Evolutionary conservation across 2,113 vertebrate species (phyloP), one percentile per base, ranked within the genome.

Genomic region (Lepisosteus oculatus): DNA sequence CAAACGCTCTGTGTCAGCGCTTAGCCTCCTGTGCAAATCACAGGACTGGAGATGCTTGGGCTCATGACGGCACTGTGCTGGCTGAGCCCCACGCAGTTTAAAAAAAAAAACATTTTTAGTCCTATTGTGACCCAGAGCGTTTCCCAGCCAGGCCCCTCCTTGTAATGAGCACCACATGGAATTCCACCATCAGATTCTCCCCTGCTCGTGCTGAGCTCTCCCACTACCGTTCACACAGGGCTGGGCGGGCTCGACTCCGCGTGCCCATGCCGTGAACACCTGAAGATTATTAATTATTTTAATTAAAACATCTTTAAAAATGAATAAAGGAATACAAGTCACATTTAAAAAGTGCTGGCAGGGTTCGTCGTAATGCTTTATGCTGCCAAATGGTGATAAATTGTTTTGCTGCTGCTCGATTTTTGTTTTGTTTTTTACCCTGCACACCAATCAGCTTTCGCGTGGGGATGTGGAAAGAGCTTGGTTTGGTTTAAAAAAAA

Each of bases 241-340:
- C 65, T 17, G 45, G 9, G 13, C 43, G 3, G 11, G 55, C 29
- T 15, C 41, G 4, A 9, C 13, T 44, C 42, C 14, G 43, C 43
- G 42, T 29, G 29, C 3, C 8, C 11, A 6, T 44, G 64, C 42
- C 64, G 5, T 65, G 3, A 44, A 65, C 41, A 65, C 43, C 64
- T n/a, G n/a, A 59, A 59, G 57, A 59, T 59, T 59, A 59, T 59
- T 5, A 59, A 59, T 59, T 12, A 7, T 44, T 44, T 65, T 65
- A 44, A 65, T 65, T 65, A 43, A 14, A 43, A 44, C 12, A 1
- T 44, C 9, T 65, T 65, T 65, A 14, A 65, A 44, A 65, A 65
- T 65, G 12, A 7, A 44, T 43, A 44, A 12, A 14, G 43, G 64
- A 44, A 11, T 44, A 44, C 61, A 11, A 43, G 43, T 44, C 9